Conservation (phyloP, 2,888 invertebrate genomes). For the Drosophila leonis region DNA sequence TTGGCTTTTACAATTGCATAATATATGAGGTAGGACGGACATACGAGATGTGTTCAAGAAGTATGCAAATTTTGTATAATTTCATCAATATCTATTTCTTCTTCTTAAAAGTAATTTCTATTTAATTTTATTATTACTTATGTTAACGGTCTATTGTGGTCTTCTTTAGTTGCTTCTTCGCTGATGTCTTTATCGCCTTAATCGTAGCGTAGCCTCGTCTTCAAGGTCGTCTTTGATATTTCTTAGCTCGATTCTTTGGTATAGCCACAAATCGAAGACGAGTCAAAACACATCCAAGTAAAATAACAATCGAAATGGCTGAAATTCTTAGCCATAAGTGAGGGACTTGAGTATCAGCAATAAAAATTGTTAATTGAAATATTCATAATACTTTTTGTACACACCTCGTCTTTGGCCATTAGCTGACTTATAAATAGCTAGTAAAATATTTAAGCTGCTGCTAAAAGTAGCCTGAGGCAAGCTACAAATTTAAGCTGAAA, state of each 20-base stretch:
- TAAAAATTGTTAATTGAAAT: neutral
- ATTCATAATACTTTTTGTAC: neutral
- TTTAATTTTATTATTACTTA: no score
- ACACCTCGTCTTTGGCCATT: neutral
- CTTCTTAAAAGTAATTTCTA: neutral
- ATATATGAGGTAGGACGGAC: neutral
- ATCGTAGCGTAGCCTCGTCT: no score
- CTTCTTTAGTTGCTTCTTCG: no score
- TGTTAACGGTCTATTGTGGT: no score
- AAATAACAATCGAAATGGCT: no score
- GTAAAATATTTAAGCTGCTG: constrained; percentile 25
- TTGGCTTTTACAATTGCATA: constrained; percentile 45
- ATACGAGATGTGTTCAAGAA: neutral
- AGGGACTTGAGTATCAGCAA: no score
- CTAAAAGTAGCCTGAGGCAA: constrained; percentile 20
- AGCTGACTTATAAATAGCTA: constrained; percentile 32
- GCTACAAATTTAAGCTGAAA: neutral
- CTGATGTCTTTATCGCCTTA: no score
- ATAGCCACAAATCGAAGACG: no score
- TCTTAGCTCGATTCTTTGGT: no score
- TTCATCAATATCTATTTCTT: neutral
- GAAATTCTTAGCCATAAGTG: no score
- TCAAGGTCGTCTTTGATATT: no score
- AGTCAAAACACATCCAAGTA: no score
- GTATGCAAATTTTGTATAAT: neutral